Percentiles rank a stretch among this genome's conserved stretches.
Conservation (phyloP, 2,113 vertebrate species). For the Phodopus roborovskii region DNA sequence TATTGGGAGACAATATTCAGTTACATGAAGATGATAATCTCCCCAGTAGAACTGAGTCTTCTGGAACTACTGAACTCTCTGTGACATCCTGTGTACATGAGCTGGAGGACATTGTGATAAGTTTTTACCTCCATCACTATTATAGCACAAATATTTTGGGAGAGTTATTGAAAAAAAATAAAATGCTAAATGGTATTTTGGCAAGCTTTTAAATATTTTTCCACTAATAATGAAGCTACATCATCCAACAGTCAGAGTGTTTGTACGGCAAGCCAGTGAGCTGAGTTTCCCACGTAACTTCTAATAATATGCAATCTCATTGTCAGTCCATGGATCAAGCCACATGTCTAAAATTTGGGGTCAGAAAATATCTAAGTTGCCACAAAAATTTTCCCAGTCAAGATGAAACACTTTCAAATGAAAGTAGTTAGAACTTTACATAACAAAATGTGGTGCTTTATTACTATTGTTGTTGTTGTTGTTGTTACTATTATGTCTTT, state of each 20-base stretch:
- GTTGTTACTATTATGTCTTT: constrained; percentile 84
- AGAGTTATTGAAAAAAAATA: background rate
- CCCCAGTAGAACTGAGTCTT: constrained; percentile 16
- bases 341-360: constrained; percentile 63
- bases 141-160: constrained; percentile 28
- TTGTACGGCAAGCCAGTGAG: background rate
- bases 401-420: constrained; percentile 85
- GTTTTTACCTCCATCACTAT: background rate
- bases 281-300: constrained; percentile 5
- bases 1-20: background rate
- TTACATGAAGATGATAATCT: background rate
- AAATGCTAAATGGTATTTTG: background rate
- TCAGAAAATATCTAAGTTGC: constrained; percentile 70
- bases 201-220: constrained; percentile 9
- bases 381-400: constrained; percentile 84
- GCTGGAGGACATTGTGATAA: background rate
- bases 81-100: background rate
- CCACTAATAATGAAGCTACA: background rate
- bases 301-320: background rate
- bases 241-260: constrained; percentile 26
- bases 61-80: constrained; percentile 6
- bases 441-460: constrained; percentile 85
- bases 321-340: constrained; percentile 25
- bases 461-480: constrained; percentile 64
- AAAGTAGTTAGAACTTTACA: constrained; percentile 84